Conservation (phyloP, 2,113 vertebrate species). For the Aptenodytes patagonicus region DNA sequence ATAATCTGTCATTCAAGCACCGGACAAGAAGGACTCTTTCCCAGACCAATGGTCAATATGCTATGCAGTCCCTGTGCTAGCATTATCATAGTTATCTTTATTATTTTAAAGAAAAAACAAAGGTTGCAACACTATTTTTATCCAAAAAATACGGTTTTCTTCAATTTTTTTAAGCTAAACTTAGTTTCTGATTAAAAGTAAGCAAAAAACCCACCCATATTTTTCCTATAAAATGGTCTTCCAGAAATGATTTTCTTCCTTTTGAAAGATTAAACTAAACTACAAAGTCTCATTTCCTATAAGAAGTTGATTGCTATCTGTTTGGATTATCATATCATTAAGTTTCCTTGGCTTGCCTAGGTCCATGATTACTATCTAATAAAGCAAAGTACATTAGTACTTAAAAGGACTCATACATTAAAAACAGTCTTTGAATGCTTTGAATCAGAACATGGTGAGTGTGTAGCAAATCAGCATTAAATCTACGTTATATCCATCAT, state of each 20-base stretch:
- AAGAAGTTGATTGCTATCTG: neutral
- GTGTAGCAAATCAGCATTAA: neutral
- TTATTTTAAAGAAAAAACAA: neutral
- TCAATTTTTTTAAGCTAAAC: neutral
- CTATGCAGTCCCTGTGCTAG: neutral
- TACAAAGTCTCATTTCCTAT: neutral
- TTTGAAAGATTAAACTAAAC: neutral
- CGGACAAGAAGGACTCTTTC: neutral
- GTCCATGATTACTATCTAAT: neutral
- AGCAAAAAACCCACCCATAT: neutral
- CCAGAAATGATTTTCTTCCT: neutral
- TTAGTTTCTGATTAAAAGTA: neutral
- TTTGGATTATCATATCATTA: neutral
- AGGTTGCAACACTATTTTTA: neutral
- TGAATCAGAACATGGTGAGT: neutral
- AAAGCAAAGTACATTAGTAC: neutral
- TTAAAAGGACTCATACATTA: neutral
- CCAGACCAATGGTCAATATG: neutral
- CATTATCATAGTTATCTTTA: neutral
- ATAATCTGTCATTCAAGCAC: neutral
- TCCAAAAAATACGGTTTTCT: fast-evolving
- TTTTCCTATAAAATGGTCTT: neutral
- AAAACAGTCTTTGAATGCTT: neutral
- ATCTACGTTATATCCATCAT: neutral
- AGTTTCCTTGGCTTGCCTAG: neutral